phyloP scores from a whole-genome alignment of 2,888 invertebrate genomes.

The Ochropacha duplaris region DNA sequence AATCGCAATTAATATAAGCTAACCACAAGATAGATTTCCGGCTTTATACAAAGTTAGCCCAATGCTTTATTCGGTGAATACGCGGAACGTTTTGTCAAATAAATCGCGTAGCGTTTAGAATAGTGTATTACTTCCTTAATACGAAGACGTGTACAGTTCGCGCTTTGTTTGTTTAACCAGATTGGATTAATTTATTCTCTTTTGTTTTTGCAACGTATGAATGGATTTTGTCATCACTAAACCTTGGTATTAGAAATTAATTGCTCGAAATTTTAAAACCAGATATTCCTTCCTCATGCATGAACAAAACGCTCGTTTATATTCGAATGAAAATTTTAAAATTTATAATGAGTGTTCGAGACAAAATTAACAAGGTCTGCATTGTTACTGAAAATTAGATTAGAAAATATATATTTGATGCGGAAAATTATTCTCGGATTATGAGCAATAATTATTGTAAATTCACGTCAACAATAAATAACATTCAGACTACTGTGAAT shows the following conservation, averaged over 20 bases:
- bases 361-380: too few relatives aligned
- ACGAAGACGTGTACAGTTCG: not conserved
- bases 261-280: not conserved
- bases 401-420: too few relatives aligned
- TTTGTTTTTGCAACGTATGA: not conserved
- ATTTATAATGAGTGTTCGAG: too few relatives aligned
- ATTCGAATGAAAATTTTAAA: too few relatives aligned
- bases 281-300: not conserved
- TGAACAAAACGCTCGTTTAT: not conserved
- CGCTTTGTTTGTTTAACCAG: not conserved
- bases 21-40: not conserved
- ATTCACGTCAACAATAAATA: too few relatives aligned
- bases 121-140: conserved; percentile 1
- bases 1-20: not conserved
- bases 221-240: not conserved
- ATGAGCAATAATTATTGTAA: too few relatives aligned
- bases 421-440: too few relatives aligned
- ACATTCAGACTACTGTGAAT: too few relatives aligned
- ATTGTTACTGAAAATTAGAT: too few relatives aligned
- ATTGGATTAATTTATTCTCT: not conserved
- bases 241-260: not conserved
- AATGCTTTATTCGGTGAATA: not conserved
- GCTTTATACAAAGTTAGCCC: not conserved
- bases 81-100: not conserved
- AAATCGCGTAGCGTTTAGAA: not conserved